Evolutionary conservation across 2,888 invertebrate genomes (phyloP).

Genomic region (Apoda limacodes): DNA sequence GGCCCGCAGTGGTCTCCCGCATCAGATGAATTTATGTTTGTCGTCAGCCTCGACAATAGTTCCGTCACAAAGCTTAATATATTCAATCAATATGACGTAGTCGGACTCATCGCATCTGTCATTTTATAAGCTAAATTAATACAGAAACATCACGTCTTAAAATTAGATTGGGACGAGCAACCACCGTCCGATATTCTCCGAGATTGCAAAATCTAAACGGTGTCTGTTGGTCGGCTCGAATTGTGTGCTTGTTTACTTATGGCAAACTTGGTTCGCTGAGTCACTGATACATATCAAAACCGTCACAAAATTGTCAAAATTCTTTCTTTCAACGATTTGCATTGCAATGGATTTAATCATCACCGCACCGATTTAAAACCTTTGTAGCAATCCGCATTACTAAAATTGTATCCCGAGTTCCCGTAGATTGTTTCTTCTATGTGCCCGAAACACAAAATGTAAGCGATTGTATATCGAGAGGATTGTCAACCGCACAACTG

Average conservation of each 20-base stretch:
- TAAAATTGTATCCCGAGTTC: constrained; percentile 2
- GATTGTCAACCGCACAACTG: constrained; percentile 6
- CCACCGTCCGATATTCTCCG: constrained; percentile 1
- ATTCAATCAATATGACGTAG: constrained; percentile 4
- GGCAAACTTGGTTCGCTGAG: constrained; percentile 5
- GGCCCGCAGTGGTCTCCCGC: constrained; percentile 4
- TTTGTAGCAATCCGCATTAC: constrained; percentile 7
- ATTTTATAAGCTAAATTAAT: constrained; percentile 9
- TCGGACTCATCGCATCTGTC: too few relatives aligned
- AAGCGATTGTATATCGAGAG: constrained; percentile 6
- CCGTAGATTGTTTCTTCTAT: constrained; percentile 5
- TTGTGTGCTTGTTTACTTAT: constrained; percentile 3
- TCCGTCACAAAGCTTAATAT: too few relatives aligned
- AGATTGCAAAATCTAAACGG: constrained; percentile 1
- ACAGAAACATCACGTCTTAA: constrained; percentile 5
- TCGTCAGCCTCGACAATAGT: constrained; percentile 1
- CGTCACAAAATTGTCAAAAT: constrained; percentile 1
- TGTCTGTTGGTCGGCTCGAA: constrained; percentile 6
- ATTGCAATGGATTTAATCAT: constrained; percentile 2
- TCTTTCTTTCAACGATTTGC: constrained; percentile 2
- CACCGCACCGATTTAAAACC: constrained; percentile 4
- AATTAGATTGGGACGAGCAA: constrained; percentile 4
- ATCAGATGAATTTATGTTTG: constrained; percentile 4
- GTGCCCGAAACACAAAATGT: constrained; percentile 6
- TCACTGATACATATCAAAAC: constrained; percentile 1